phyloP scores from a whole-genome alignment of 2,113 vertebrate genomes.

The Mustela nigripes region DNA sequence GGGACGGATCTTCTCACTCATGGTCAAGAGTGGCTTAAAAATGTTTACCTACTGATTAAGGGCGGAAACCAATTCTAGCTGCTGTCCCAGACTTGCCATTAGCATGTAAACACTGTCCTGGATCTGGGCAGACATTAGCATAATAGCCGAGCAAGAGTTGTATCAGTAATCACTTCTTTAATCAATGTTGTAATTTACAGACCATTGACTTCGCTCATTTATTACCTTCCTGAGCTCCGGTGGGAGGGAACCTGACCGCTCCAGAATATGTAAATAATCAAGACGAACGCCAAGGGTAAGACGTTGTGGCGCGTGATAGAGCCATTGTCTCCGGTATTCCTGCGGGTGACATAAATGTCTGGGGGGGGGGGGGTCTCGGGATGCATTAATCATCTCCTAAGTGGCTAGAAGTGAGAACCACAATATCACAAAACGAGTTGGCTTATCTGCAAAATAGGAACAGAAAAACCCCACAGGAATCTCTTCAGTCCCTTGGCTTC shows the following conservation, averaged over 20 bases:
- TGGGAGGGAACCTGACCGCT: conserved; percentile 77
- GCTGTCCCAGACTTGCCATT: conserved; percentile 80
- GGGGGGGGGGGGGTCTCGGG: conserved; percentile 86
- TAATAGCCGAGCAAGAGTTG: conserved; percentile 77
- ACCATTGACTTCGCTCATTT: conserved; percentile 87
- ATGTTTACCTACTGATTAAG: conserved; percentile 77
- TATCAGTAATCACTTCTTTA: conserved; percentile 86
- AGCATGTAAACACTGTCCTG: conserved; percentile 81
- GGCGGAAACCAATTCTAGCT: conserved; percentile 74
- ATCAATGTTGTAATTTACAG: conserved; percentile 91
- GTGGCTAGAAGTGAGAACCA: conserved; percentile 85
- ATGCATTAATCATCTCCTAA: conserved; percentile 90
- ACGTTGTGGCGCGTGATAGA: conserved; percentile 76
- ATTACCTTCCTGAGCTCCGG: conserved; percentile 81
- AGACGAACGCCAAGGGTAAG: conserved; percentile 76
- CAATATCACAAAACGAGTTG: conserved; percentile 46
- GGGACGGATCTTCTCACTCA: neutral
- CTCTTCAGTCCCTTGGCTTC: conserved; percentile 16
- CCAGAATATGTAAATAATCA: conserved; percentile 84
- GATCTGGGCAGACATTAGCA: conserved; percentile 81
- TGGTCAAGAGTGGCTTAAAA: conserved; percentile 78
- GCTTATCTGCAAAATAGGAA: conserved; percentile 87
- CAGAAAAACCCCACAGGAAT: conserved; percentile 84
- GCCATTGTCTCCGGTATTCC: conserved; percentile 86
- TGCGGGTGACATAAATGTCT: conserved; percentile 88